These are phyloP conservation scores for Cryptosula pallasiana DNA, from an alignment of 2,888 invertebrate species.

Conservation along the genomic window DNA sequence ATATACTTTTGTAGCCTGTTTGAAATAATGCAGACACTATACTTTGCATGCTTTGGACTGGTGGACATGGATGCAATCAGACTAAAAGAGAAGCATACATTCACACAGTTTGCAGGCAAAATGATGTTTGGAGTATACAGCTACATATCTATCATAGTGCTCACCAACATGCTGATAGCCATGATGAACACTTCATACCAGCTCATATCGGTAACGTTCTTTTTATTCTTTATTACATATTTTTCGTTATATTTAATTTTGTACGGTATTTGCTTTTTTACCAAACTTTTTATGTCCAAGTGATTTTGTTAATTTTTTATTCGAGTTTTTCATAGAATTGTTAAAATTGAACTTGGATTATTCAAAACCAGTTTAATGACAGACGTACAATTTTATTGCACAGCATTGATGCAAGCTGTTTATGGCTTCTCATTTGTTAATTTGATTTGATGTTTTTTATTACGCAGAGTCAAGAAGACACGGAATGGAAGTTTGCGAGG, in stretches of 20 bases:
- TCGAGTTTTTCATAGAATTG: too few species aligned
- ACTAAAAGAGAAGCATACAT: constrained; percentile 85
- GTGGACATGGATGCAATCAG: constrained; percentile 94
- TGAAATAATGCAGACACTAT: constrained; percentile 93
- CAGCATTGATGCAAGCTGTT: too few species aligned
- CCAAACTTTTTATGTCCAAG: too few species aligned
- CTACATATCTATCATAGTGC: constrained; percentile 92
- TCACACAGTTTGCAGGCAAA: constrained; percentile 96
- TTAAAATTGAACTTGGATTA: too few species aligned
- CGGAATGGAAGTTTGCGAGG: constrained; percentile 96
- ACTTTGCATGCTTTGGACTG: constrained; percentile 98
- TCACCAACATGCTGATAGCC: constrained; percentile 92
- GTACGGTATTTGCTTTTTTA: too few species aligned
- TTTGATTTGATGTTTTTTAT: too few species aligned
- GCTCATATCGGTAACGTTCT: constrained; percentile 81
- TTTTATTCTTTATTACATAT: too few species aligned
- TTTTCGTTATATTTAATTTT: too few species aligned
- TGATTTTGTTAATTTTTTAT: too few species aligned
- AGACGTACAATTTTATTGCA: too few species aligned
- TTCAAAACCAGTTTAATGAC: too few species aligned
- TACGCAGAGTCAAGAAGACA: constrained; percentile 93
- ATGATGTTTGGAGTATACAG: constrained; percentile 97
- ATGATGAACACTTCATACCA: constrained; percentile 99
- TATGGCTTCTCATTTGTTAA: too few species aligned
- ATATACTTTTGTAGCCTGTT: constrained; percentile 76